Base-by-base conservation (phyloP, 2,888 invertebrate species). In the Spatulosminthurus flaviceps region DNA sequence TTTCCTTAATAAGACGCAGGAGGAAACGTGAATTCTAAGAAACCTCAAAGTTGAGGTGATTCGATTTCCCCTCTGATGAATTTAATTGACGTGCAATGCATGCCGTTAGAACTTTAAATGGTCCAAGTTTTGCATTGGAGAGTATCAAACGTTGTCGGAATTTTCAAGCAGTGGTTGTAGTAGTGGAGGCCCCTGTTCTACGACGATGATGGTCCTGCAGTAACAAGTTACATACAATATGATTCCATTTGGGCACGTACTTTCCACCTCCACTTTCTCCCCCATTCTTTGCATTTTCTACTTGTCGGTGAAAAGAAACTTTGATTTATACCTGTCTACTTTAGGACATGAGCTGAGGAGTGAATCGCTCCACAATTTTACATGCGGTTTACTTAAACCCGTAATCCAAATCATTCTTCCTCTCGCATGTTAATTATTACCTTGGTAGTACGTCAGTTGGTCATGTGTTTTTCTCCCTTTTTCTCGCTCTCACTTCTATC, bases 61-160 rank as follows among this genome's bases (percentile, higher is more conserved):
- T 74, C 74, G 64, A 75, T 51, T 42, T 78, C 72, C 74, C 34
- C 66, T 78, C 74, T 66, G 78, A 78, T 69, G 77, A 77, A 78
- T 80, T 80, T 80, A 80, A 80, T 80, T 80, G 80, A 80, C 78
- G 75, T 78, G 78, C 78, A 67, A 75, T 70, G 69, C 80, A 78
- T 80, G 80, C 78, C 78, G 79, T 76, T 78, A 78, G 70, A 78
- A 80, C 70, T 75, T 78, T 80, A 78, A 78, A 80, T 75, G 78
- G 74, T 80, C 74, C 69, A 80, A 78, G 74, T 80, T 78, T 80
- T 78, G 51, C 75, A 61, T 70, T 73, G 21, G n/a, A 74, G 64
- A 78, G 75, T 51, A 75, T 75, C 75, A 41, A 75, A 75, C 75
- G 75, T 22, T 75, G 64, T 64, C 64, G 22, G 75, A 75, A 75